Base-by-base conservation (phyloP, 2,888 invertebrate genomes). In the Aphrophora alni region DNA sequence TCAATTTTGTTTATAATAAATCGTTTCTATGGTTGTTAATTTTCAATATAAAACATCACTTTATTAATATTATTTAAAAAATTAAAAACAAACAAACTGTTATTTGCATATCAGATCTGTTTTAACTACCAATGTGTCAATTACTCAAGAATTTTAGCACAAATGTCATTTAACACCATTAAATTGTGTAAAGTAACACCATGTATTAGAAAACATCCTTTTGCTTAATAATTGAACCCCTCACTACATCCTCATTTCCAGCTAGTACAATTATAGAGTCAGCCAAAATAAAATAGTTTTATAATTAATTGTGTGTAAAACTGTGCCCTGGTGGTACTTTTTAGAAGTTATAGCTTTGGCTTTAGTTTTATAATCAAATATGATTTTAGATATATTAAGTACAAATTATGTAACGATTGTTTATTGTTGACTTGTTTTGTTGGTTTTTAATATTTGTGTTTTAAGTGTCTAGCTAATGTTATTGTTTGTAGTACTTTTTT, bases 361-460 rank as follows among this genome's bases (percentile, higher is more conserved):
- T 59, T 59, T 59, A 59, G 59, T 59, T 59, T 59, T 59, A 59
- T 59, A 59, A 59, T 59, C 59, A 59, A 59, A 21, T 59, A 59
- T 59, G 59, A 59, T 59, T 59, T 59, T 59, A 59, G 59, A 59
- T 59, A 21, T 59, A 21, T 59, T 59, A 59, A 59, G 59, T 59
- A 59, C 59, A 59, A 59, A 59, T 59, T 59, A 59, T 59, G 21
- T 59, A 59, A 59, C 10, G 59, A 59, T 59, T 59, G 59, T 59
- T 59, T 59, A 59, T 59, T 59, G 59, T 59, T 59, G 21, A 59
- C 21, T 59, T 59, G 59, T 59, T 59, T 33, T 59, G 59, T 59
- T 59, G 59, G 59, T 59, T 59, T 59, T 59, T 59, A 59, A 59
- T 59, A 59, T 59, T 59, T 59, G 59, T 59, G 59, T 59, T 59